Percentiles rank a stretch among this genome's conserved stretches.
phyloP scores from a whole-genome alignment of 2,797 vertebrate species.

The Salmo trutta region DNA sequence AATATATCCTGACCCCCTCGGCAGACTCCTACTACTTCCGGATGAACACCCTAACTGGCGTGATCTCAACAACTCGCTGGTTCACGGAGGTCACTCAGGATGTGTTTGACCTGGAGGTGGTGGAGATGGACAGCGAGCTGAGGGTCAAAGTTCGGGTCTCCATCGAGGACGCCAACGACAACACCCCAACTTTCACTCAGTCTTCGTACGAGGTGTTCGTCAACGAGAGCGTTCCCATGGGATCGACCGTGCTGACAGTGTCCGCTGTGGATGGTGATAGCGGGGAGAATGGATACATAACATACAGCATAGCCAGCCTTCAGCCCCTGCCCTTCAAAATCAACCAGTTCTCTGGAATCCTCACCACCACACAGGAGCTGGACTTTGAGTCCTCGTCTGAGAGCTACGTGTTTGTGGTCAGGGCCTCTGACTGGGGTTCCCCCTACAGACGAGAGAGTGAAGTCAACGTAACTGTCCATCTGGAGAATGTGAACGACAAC shows the following conservation, averaged over 20 bases:
- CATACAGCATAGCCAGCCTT: slow-evolving; percentile 91
- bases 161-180: slow-evolving; percentile 91
- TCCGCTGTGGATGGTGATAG: slow-evolving; percentile 87
- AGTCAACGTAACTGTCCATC: slow-evolving; percentile 90
- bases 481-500: slow-evolving; percentile 95
- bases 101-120: slow-evolving; percentile 83
- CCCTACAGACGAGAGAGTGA: slow-evolving; percentile 95
- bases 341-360: slow-evolving; percentile 93
- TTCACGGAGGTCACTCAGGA: slow-evolving; percentile 82
- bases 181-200: slow-evolving; percentile 88
- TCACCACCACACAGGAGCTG: slow-evolving; percentile 87
- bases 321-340: slow-evolving; percentile 87
- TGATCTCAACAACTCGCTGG: slow-evolving; percentile 84
- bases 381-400: slow-evolving; percentile 95
- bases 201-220: slow-evolving; percentile 84
- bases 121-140: slow-evolving; percentile 78
- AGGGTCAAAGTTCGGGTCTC: slow-evolving; percentile 81
- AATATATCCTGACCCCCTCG: slow-evolving; percentile 84
- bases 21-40: slow-evolving; percentile 84
- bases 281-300: slow-evolving; percentile 97
- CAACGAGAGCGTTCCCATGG: slow-evolving; percentile 89
- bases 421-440: slow-evolving; percentile 97
- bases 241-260: slow-evolving; percentile 81
- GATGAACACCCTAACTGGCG: slow-evolving; percentile 87
- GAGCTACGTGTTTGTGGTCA: slow-evolving; percentile 87